Evolutionary conservation across 2,888 invertebrate species (phyloP), one percentile per base, ranked within the genome.

Genomic region (Pristionchus fissidentatus): DNA sequence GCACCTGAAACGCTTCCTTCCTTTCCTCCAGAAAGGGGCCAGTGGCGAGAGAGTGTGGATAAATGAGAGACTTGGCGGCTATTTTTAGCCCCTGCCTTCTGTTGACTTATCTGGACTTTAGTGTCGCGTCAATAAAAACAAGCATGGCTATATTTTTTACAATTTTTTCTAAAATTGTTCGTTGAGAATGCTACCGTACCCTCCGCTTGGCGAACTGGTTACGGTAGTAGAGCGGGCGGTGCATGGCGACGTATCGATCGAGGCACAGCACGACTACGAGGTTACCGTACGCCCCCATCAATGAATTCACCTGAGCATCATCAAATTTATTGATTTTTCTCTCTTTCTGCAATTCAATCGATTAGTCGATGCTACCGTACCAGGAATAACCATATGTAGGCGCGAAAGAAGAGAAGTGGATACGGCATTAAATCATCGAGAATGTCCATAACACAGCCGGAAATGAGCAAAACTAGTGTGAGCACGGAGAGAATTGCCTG

Each of bases 241-340:
- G 81, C 81, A 81, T 81, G 46, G 83, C 83, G 29, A 83, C 83
- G 29, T 87, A 87, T 15, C 87, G 85, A 80, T 87, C 87, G n/a
- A 87, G 60, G 66, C 87, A 87, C 41, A 87, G 75, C 22, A 85
- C 87, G 52, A 87, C 83, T 35, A 87, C 86, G 5, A 87, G 82
- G 57, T 86, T 85, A 26, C 87, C 86, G 80, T 87, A 87, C n/a
- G 87, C 75, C 1, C 87, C 87, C 70, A 87, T 87, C 46, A 87
- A 73, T 7, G 87, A 38, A 75, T 87, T 87, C 26, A 87, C 86
- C 81, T 85, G 49, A 66, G 84, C 10, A 84, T 57, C 70, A 70
- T 26, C 38, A 19, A n/a, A 13, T 41, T 43, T 41, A 7, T n/a
- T n/a, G 38, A 38, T 22, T 32, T 4, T 62, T 35, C 35, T 22